Evolutionary conservation across 2,888 invertebrate genomes (phyloP).

Genomic region (Dolomedes plantarius): DNA sequence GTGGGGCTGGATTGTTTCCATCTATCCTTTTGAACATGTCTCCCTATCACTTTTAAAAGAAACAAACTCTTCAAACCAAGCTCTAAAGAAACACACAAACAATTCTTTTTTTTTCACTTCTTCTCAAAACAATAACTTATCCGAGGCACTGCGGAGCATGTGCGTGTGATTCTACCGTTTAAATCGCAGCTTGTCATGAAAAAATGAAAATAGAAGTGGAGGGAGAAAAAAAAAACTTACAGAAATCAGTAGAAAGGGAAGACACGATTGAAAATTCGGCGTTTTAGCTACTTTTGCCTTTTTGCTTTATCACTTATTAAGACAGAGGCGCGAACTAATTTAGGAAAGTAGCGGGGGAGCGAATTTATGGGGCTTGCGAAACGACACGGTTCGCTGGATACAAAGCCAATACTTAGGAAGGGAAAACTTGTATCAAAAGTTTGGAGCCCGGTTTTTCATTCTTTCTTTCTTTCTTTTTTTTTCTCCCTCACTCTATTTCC

Average conservation of each 20-base stretch:
- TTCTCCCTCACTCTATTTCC: too few species aligned
- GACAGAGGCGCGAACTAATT: not conserved
- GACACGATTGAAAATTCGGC: not conserved
- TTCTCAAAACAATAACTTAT: too few species aligned
- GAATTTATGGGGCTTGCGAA: not conserved
- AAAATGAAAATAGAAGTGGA: too few species aligned
- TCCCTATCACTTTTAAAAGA: too few species aligned
- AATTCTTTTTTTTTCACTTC: too few species aligned
- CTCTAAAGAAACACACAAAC: too few species aligned
- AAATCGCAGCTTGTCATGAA: not conserved
- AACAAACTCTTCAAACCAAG: too few species aligned
- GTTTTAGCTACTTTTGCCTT: not conserved
- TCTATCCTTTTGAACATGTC: too few species aligned
- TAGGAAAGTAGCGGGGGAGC: constrained; percentile 6
- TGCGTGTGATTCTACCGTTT: too few species aligned
- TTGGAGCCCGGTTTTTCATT: not conserved
- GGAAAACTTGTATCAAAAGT: not conserved
- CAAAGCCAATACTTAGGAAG: not conserved
- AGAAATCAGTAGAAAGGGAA: not conserved
- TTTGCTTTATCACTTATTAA: constrained; percentile 12
- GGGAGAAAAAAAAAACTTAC: too few species aligned
- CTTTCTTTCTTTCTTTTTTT: not conserved
- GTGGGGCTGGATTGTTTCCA: too few species aligned
- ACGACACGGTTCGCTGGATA: constrained; percentile 26
- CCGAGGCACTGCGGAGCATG: too few species aligned